Percentiles rank a stretch among this genome's conserved stretches.
These are phyloP conservation scores for Isichthys henryi DNA, from an alignment of 2,113 vertebrate genomes.

Conservation along the genomic window DNA sequence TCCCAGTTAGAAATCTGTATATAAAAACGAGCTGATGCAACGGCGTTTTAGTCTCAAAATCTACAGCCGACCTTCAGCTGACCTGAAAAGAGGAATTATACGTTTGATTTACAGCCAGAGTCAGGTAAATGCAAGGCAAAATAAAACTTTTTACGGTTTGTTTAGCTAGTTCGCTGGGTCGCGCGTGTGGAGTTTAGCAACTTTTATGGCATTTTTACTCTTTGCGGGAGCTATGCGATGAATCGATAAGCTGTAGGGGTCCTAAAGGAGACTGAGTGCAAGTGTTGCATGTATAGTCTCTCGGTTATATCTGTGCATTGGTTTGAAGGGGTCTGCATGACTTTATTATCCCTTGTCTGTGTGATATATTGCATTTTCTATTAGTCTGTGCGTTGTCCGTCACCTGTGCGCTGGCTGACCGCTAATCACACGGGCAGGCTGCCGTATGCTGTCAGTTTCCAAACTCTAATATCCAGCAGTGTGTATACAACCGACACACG, in stretches of 20 bases:
- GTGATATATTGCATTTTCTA: not conserved
- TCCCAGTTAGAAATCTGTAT: slow-evolving; percentile 64
- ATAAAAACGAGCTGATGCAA: slow-evolving; percentile 65
- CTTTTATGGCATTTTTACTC: not conserved
- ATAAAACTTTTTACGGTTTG: not conserved
- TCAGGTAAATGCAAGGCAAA: slow-evolving; percentile 17
- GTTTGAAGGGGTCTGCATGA: not conserved
- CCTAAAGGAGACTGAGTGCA: not conserved
- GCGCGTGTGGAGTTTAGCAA: not conserved
- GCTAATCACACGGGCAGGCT: not conserved
- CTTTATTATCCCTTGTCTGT: not conserved
- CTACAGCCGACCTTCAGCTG: slow-evolving; percentile 25
- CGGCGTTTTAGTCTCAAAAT: slow-evolving; percentile 23
- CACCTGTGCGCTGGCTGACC: not conserved
- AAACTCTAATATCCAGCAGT: not conserved
- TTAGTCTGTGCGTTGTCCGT: not conserved
- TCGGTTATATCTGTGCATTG: not conserved
- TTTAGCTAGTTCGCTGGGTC: not conserved
- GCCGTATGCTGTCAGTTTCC: not conserved
- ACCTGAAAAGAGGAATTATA: not conserved
- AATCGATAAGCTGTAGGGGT: not conserved
- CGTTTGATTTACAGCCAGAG: slow-evolving; percentile 8
- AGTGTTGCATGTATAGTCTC: not conserved
- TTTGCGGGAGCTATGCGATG: not conserved
- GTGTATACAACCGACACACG: not conserved